phyloP scores from a whole-genome alignment of 2,888 invertebrate genomes.

The Ophioninae sp. region DNA sequence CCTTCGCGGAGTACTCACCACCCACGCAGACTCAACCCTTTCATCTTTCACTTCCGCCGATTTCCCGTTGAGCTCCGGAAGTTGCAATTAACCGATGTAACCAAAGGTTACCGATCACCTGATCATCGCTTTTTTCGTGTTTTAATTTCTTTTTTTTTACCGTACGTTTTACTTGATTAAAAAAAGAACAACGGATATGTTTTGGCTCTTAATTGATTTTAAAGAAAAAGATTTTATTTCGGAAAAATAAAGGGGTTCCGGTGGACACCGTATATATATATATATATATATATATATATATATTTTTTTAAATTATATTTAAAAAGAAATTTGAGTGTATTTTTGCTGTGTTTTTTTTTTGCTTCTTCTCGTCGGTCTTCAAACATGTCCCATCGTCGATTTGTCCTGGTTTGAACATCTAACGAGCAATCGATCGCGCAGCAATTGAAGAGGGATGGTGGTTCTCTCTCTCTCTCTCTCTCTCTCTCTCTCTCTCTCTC shows the following conservation, averaged over 20 bases:
- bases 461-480: background rate
- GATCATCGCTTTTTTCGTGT: constrained; percentile 3
- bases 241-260: background rate
- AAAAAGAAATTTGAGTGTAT: no score
- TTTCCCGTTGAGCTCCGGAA: constrained; percentile 29
- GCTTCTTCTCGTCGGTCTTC: background rate
- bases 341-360: background rate
- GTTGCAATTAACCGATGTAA: constrained; percentile 47
- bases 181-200: background rate
- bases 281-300: no score
- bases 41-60: constrained; percentile 23
- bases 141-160: background rate
- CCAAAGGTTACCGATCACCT: constrained; percentile 28
- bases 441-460: background rate
- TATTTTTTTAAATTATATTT: no score
- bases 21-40: constrained; percentile 62
- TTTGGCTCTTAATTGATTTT: background rate
- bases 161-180: no score
- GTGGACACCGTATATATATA: no score
- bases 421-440: constrained; percentile 14
- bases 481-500: no score
- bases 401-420: constrained; percentile 4
- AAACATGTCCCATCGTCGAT: background rate
- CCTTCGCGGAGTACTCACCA: constrained; percentile 16
- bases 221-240: background rate